Conservation (phyloP, 2,113 vertebrate genomes). For the Ptilorrhoa leucosticta region DNA sequence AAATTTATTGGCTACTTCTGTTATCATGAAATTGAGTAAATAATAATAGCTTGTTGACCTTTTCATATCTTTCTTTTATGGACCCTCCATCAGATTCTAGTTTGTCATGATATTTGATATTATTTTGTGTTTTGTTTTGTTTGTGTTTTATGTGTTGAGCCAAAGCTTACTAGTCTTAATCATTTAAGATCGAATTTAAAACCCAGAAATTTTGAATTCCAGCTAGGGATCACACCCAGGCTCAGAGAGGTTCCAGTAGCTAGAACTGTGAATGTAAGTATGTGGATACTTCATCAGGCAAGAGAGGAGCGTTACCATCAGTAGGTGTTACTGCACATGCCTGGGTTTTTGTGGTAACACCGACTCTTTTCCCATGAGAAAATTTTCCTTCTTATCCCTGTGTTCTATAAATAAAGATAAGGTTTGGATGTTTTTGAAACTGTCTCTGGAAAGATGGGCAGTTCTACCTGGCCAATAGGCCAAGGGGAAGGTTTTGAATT, state of each 20-base stretch:
- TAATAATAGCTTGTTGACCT: neutral
- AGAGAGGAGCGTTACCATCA: neutral
- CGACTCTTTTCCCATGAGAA: too few species aligned
- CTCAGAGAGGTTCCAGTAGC: neutral
- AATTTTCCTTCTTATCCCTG: too few species aligned
- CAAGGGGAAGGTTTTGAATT: too few species aligned
- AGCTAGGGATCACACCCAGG: neutral
- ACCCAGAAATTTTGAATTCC: neutral
- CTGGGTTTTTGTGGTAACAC: too few species aligned
- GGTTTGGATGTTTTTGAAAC: too few species aligned
- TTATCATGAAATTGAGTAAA: neutral
- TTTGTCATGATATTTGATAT: neutral
- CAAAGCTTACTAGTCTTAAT: neutral
- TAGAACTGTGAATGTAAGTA: neutral
- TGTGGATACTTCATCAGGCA: neutral
- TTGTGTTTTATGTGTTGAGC: neutral
- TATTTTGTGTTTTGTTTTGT: neutral
- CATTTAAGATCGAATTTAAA: neutral
- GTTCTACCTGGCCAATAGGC: too few species aligned
- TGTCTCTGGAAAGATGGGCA: too few species aligned
- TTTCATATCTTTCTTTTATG: neutral
- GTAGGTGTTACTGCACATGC: neutral
- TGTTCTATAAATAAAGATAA: too few species aligned
- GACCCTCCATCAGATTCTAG: neutral
- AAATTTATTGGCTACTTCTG: neutral